These are phyloP conservation scores for Lycaon pictus DNA, from an alignment of 2,113 vertebrate genomes.

Conservation along the genomic window DNA sequence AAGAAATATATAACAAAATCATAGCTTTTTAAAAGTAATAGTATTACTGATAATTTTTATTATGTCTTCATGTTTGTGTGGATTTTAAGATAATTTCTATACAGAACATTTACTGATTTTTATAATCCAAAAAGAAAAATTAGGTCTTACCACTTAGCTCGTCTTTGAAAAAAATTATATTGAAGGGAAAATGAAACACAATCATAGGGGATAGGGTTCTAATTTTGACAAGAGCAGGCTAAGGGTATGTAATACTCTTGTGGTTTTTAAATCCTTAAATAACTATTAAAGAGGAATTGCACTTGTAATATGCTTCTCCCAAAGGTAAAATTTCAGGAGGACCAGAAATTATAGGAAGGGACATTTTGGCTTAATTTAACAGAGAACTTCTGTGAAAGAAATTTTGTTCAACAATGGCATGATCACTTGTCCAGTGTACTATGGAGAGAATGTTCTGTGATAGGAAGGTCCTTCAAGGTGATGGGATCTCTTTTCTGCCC, in stretches of 20 bases:
- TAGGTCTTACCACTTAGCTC: neutral
- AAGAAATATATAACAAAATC: neutral
- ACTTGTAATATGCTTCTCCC: neutral
- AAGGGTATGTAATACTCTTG: neutral
- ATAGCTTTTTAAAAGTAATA: neutral
- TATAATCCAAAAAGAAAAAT: neutral
- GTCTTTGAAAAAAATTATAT: neutral
- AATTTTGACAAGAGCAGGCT: constrained; percentile 40
- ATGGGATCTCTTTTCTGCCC: neutral
- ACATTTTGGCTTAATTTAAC: constrained; percentile 22
- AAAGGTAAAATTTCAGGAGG: constrained; percentile 55
- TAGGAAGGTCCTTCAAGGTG: neutral
- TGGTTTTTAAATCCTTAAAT: constrained; percentile 61
- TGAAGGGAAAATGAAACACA: neutral
- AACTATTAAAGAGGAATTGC: constrained; percentile 59
- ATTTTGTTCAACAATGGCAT: neutral
- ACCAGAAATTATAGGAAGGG: neutral
- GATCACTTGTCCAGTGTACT: neutral
- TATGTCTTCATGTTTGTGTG: neutral
- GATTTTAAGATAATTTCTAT: constrained; percentile 49
- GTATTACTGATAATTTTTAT: neutral
- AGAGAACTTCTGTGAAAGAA: neutral
- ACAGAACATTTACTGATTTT: neutral
- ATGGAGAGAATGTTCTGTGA: neutral
- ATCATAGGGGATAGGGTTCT: neutral